A percentile compares a stretch with the other conserved stretches of the same genome.
Evolutionary conservation across 2,888 invertebrate genomes (phyloP).

Genomic region (Pseudococcus jackbeardsleyi): DNA sequence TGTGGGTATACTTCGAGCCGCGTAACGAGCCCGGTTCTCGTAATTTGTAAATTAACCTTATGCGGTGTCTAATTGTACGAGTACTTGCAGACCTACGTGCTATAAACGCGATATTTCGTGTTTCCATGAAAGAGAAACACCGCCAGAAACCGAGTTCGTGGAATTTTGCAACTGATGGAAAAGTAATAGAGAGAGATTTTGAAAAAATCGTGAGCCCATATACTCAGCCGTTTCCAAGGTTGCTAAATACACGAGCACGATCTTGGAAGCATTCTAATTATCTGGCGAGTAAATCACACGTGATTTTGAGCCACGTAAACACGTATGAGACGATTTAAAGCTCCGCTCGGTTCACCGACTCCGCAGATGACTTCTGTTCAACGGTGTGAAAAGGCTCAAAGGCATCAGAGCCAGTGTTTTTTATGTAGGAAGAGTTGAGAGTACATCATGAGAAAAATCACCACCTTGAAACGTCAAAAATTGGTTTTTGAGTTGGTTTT

Average conservation of each 20-base stretch:
- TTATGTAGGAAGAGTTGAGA: too few species aligned
- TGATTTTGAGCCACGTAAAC: background rate
- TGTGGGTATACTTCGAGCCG: background rate
- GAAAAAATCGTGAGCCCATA: conserved; percentile 3
- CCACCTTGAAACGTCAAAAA: too few species aligned
- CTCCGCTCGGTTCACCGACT: background rate
- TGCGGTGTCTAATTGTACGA: background rate
- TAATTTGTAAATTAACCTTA: conserved; percentile 13
- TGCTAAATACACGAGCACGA: conserved; percentile 9
- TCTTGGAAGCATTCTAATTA: conserved; percentile 4
- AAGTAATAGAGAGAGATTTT: background rate
- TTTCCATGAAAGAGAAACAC: background rate
- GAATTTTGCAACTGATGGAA: conserved; percentile 7
- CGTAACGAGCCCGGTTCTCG: background rate
- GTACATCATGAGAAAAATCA: too few species aligned
- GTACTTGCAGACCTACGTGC: background rate
- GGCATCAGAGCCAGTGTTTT: too few species aligned
- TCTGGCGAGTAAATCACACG: background rate
- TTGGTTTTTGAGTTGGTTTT: too few species aligned
- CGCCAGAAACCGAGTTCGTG: background rate
- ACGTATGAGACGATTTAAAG: background rate
- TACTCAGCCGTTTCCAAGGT: background rate
- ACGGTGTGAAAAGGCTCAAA: background rate
- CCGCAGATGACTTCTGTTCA: background rate
- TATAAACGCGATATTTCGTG: conserved; percentile 19